Evolutionary conservation across 2,797 vertebrate genomes (phyloP).

Genomic region (Dromococcyx pavoninus): DNA sequence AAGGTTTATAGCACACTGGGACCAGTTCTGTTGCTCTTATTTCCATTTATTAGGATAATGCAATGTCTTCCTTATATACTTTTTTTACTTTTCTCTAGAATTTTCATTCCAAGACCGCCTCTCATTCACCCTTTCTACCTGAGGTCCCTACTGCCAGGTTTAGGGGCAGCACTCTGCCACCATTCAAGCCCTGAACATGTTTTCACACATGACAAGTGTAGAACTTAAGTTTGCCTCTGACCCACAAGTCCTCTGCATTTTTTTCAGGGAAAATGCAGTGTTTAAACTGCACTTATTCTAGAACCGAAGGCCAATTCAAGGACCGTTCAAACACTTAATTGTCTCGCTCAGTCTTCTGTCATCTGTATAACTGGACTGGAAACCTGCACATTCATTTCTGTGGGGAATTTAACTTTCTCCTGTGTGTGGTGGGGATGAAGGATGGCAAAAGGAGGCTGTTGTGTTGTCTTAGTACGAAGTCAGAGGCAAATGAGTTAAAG

Average conservation of each 20-base stretch:
- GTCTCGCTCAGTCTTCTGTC: background rate
- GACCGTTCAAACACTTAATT: background rate
- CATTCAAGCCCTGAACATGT: background rate
- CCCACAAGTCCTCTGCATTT: background rate
- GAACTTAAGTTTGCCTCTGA: background rate
- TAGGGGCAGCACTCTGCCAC: background rate
- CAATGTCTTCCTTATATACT: background rate
- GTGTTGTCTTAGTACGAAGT: background rate
- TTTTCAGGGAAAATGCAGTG: background rate
- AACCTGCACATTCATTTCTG: background rate
- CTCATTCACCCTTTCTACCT: background rate
- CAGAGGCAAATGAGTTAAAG: background rate
- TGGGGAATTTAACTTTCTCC: background rate
- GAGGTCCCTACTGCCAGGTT: background rate
- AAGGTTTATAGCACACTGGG: background rate
- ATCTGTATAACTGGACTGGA: background rate
- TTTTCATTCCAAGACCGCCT: background rate
- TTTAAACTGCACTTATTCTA: background rate
- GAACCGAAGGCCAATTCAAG: background rate
- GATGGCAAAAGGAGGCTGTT: background rate
- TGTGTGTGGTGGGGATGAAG: accelerated
- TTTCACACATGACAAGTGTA: background rate
- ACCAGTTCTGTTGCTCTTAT: background rate
- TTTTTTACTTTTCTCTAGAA: background rate
- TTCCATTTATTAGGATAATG: background rate